phyloP scores from a whole-genome alignment of 2,113 vertebrate genomes.

The Cyprinus carpio region DNA sequence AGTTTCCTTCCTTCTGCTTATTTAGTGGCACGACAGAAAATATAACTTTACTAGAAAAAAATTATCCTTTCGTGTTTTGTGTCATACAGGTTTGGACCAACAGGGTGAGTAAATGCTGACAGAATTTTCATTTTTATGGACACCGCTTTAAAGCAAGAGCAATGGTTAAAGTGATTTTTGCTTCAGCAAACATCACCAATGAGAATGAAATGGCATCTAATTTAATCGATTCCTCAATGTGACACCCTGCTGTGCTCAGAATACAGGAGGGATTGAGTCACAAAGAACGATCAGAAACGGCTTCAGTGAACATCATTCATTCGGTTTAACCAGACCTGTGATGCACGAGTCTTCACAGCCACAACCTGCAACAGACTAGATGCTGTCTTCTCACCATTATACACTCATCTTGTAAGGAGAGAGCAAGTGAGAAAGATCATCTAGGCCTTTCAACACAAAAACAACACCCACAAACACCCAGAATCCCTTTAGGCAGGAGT shows the following conservation, averaged over 20 bases:
- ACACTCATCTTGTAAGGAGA: neutral
- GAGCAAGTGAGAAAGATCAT: neutral
- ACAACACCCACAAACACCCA: neutral
- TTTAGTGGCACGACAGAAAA: neutral
- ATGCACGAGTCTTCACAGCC: no score
- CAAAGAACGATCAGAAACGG: neutral
- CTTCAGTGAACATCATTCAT: neutral
- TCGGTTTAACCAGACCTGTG: no score
- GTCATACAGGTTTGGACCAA: no score
- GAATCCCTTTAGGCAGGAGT: neutral
- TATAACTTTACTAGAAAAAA: no score
- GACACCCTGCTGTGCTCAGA: conserved; percentile 1
- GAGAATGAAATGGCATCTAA: neutral
- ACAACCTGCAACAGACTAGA: neutral
- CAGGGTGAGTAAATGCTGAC: neutral
- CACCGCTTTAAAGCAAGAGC: no score
- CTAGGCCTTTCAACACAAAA: neutral
- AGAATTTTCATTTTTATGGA: neutral
- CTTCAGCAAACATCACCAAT: neutral
- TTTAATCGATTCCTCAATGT: neutral
- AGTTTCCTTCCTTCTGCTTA: neutral
- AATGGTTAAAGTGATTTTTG: neutral
- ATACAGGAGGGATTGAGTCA: conserved; percentile 10
- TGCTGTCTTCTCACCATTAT: neutral
- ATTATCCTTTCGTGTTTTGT: no score